Base-by-base conservation (phyloP, 1,140 invertebrate genomes). In the Lasioglossum baleicum region DNA sequence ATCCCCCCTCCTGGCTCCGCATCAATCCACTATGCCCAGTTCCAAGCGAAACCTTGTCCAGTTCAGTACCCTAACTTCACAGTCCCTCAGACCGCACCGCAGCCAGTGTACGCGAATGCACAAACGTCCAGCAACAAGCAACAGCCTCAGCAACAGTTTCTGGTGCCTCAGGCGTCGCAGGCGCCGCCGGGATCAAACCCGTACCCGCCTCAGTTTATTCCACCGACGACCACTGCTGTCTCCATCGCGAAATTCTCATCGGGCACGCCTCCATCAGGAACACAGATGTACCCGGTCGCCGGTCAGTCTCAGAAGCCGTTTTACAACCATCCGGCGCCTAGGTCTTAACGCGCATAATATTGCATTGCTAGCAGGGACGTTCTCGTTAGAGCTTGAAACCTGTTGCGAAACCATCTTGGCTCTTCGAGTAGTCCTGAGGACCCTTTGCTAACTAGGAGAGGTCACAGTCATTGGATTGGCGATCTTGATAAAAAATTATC, bases 131-230 rank as follows among this genome's bases (percentile, higher is more conserved):
- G 31, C n/a, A 76, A 7, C 63, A 88, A 82, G 10, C 83, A 68
- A 40, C n/a, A n/a, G 20, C 56, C 56, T 20, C 56, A 58, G 5
- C 82, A 86, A 15, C 75, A 88, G 64, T 92, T 92, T 61, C 56
- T 90, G 31, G 83, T 92, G 20, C 91, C 91, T 0, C 92, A 92
- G 69, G 83, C 91, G 17, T 91, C 91, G 7, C 92, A 93, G 71
- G 92, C 92, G 31, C 92, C 92, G 20, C 92, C 92, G 17, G 92
- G 92, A 7, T 89, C 92, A 1, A 93, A 93, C 73, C 92, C 92
- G 0, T 93, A 93, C 80, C 92, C 92, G 11, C 92, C 92, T 2
- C 91, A 91, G 58, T 90, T 91, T 53, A 80, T 86, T 56, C 81
- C 90, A 0, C 83, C 88, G 4, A 65, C 84, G 26, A 79, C 78